Conservation (phyloP, 2,888 invertebrate genomes). For the Conus canariensis region DNA sequence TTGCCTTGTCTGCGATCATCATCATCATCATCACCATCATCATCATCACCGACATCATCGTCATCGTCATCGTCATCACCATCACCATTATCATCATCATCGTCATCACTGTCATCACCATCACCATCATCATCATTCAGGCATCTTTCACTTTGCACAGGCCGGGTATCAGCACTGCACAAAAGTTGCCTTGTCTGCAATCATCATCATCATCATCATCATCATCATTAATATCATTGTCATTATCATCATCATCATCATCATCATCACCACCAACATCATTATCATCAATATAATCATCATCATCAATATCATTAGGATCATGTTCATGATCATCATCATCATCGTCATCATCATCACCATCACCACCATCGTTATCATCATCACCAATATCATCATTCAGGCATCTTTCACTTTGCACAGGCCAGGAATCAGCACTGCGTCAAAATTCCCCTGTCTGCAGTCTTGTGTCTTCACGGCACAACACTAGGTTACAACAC, state of each 20-base stretch:
- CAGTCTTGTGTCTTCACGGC: background rate
- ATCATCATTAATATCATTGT: background rate
- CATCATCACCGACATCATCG: background rate
- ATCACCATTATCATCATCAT: background rate
- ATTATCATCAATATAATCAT: background rate
- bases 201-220: background rate
- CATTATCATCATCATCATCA: background rate
- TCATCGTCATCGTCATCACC: background rate
- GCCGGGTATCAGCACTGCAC: background rate
- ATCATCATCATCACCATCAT: constrained; percentile 6
- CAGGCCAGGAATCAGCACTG: constrained; percentile 82
- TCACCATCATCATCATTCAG: background rate
- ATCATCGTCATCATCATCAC: background rate
- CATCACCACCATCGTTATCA: background rate
- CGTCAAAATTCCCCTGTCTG: constrained; percentile 84
- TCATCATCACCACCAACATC: background rate
- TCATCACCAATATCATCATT: background rate
- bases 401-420: constrained; percentile 72
- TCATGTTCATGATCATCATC: background rate
- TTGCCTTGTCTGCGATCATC: constrained; percentile 81
- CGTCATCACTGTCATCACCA: background rate
- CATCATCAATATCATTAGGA: background rate
- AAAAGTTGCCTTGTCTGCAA: constrained; percentile 83
- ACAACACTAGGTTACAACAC: too few species aligned
- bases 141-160: background rate